A percentile compares a stretch with the other conserved stretches of the same genome.
Evolutionary conservation across 1,140 invertebrate species (phyloP).

Genomic region (Rhopalosiphum padi): DNA sequence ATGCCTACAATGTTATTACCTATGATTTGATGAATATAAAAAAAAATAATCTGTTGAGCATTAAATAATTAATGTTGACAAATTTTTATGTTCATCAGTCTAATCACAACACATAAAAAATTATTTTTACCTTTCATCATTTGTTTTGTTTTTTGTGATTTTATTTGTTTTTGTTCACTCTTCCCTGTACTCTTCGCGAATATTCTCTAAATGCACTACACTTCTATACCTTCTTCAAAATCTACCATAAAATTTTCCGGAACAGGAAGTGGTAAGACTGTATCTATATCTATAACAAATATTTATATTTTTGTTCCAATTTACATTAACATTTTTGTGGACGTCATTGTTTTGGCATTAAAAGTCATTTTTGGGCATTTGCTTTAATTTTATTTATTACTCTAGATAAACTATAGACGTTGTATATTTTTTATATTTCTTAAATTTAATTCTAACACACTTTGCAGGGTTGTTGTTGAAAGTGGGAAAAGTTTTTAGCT

Average conservation of each 20-base stretch:
- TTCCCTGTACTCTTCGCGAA: constrained; percentile 54
- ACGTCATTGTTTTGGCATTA: constrained; percentile 55
- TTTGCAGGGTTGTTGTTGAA: not conserved
- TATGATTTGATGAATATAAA: constrained; percentile 46
- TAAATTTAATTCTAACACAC: constrained; percentile 8
- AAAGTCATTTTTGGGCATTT: constrained; percentile 43
- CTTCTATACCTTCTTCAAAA: constrained; percentile 56
- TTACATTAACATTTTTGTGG: constrained; percentile 51
- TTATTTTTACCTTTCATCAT: constrained; percentile 50
- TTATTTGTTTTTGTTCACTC: constrained; percentile 55
- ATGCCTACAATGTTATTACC: not conserved
- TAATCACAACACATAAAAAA: constrained; percentile 23
- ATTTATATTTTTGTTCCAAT: constrained; percentile 31
- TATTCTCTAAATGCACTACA: constrained; percentile 54
- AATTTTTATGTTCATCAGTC: constrained; percentile 43
- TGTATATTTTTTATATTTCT: constrained; percentile 16
- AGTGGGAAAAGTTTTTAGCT: constrained; percentile 2
- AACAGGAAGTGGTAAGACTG: constrained; percentile 58
- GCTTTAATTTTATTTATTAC: constrained; percentile 52
- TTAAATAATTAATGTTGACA: constrained; percentile 5
- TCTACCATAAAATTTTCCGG: constrained; percentile 54
- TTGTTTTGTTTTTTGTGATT: constrained; percentile 54
- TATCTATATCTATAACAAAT: constrained; percentile 18
- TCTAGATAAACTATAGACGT: not conserved
- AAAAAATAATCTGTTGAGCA: not conserved